These are phyloP conservation scores for Lutra lutra DNA, from an alignment of 2,797 vertebrate genomes.

Conservation along the genomic window DNA sequence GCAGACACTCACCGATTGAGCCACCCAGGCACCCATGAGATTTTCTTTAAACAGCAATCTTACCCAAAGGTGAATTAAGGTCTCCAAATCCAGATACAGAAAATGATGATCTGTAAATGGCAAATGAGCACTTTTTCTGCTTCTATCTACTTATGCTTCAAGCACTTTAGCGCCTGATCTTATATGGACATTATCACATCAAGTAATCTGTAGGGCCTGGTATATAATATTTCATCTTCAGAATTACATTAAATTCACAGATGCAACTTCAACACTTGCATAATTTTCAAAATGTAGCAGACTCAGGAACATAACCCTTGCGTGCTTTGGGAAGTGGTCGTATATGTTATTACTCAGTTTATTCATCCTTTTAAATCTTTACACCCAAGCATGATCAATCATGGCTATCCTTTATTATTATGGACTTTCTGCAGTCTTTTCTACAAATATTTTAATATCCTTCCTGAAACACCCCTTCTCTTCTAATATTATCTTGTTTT, in stretches of 20 bases:
- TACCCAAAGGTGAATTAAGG: not conserved
- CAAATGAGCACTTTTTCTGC: not conserved
- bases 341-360: constrained; percentile 17
- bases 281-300: not conserved
- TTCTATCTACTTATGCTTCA: constrained; percentile 21
- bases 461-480: constrained; percentile 51
- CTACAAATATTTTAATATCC: not conserved
- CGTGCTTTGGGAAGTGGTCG: not conserved
- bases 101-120: constrained; percentile 8
- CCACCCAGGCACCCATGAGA: too few species aligned
- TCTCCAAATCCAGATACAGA: constrained; percentile 33
- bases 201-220: not conserved
- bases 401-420: not conserved
- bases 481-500: constrained; percentile 67
- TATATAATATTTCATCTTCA: not conserved
- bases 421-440: constrained; percentile 53
- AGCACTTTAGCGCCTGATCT: not conserved
- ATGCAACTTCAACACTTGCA: not conserved
- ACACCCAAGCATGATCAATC: not conserved
- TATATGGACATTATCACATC: not conserved
- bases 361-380: constrained; percentile 6
- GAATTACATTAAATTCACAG: constrained; percentile 31
- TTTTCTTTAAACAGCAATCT: not conserved
- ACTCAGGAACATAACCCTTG: not conserved
- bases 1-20: too few species aligned